Percentiles rank a stretch among this genome's conserved stretches.
phyloP scores from a whole-genome alignment of 2,113 vertebrate species.

The Heloderma charlesbogerti region DNA sequence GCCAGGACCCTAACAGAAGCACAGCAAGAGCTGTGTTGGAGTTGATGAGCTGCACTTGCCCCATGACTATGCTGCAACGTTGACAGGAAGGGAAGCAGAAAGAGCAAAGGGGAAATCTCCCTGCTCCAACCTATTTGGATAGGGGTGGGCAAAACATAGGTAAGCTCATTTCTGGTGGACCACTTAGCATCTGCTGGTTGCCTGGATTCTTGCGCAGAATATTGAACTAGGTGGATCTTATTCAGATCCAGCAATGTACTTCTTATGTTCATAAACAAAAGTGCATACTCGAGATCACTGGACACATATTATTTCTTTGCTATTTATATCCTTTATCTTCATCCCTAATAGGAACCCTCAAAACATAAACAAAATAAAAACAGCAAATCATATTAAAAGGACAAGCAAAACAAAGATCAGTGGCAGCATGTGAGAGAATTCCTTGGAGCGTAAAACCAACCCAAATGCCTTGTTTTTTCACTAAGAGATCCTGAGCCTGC shows the following conservation, averaged over 20 bases:
- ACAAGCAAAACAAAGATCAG: too few relatives aligned
- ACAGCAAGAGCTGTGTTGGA: neutral
- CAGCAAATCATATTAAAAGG: too few relatives aligned
- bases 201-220: neutral
- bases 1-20: neutral
- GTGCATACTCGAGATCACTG: neutral
- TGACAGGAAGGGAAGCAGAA: too few relatives aligned
- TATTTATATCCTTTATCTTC: too few relatives aligned
- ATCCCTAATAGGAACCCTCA: too few relatives aligned
- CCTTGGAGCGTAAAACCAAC: too few relatives aligned
- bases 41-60: neutral
- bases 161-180: neutral
- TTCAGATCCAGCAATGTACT: neutral
- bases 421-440: too few relatives aligned
- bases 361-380: too few relatives aligned
- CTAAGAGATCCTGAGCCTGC: neutral
- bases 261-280: neutral
- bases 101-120: neutral
- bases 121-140: neutral
- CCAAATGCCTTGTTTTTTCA: too few relatives aligned
- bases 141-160: neutral
- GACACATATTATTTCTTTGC: neutral
- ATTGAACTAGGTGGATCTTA: neutral
- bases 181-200: neutral
- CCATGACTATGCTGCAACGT: neutral